phyloP scores from a whole-genome alignment of 2,888 invertebrate species.

The Amphipyra tragopoginis region DNA sequence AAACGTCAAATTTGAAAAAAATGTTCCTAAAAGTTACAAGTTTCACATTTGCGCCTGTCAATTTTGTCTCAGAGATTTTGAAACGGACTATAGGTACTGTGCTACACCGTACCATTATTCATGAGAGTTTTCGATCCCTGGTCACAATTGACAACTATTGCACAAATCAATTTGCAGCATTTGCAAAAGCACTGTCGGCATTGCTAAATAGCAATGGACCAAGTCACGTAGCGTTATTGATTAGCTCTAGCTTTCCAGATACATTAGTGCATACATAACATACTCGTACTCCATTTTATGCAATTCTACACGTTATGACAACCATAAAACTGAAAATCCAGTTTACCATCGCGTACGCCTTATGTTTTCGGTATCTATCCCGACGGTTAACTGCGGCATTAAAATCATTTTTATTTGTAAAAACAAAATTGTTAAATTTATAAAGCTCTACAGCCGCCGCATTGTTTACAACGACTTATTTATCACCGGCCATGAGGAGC shows the following conservation, averaged over 20 bases:
- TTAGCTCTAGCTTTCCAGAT: conserved; percentile 30
- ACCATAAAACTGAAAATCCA: conserved; percentile 39
- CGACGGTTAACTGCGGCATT: conserved; percentile 39
- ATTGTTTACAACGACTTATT: conserved; percentile 63
- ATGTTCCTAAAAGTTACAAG: too few relatives aligned
- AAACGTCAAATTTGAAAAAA: too few relatives aligned
- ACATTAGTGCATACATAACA: conserved; percentile 26
- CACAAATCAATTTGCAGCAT: conserved; percentile 15
- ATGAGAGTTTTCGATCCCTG: too few relatives aligned
- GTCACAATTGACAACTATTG: too few relatives aligned
- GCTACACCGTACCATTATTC: too few relatives aligned
- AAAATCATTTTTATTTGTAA: conserved; percentile 45
- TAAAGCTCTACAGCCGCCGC: conserved; percentile 46
- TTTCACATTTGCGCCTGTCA: too few relatives aligned
- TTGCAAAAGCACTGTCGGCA: too few relatives aligned
- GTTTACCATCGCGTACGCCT: conserved; percentile 28
- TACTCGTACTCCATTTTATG: conserved; percentile 39
- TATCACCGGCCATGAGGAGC: conserved; percentile 67
- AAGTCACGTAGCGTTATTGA: conserved; percentile 34
- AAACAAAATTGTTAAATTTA: conserved; percentile 50
- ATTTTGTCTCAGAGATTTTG: too few relatives aligned
- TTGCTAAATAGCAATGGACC: conserved; percentile 2
- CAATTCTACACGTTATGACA: conserved; percentile 34
- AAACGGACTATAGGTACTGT: too few relatives aligned
- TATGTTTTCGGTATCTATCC: conserved; percentile 30